A percentile compares a stretch with the other conserved stretches of the same genome.
These are phyloP conservation scores for Serripes groenlandicus DNA, from an alignment of 2,888 invertebrate species.

Conservation along the genomic window DNA sequence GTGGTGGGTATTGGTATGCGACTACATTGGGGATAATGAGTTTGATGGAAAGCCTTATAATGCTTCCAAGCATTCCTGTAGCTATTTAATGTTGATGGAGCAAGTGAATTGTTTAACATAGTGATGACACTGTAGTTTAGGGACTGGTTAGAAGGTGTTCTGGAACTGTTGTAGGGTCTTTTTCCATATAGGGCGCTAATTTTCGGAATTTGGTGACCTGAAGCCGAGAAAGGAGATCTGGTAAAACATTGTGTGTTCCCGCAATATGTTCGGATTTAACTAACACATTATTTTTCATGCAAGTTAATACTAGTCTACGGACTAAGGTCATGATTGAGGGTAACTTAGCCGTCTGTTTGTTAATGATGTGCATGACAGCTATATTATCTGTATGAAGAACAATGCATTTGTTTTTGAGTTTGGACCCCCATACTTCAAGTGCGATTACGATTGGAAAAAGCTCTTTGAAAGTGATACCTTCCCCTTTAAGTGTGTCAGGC, in stretches of 20 bases:
- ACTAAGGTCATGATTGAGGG: slow-evolving; percentile 47
- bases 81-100: slow-evolving; percentile 19
- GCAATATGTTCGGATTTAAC: slow-evolving; percentile 39
- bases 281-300: slow-evolving; percentile 55
- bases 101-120: neutral
- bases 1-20: slow-evolving; percentile 10
- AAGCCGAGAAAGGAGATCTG: slow-evolving; percentile 57
- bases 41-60: slow-evolving; percentile 20
- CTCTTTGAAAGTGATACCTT: slow-evolving; percentile 49
- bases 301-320: slow-evolving; percentile 37
- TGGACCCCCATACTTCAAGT: slow-evolving; percentile 55
- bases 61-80: slow-evolving; percentile 29
- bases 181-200: slow-evolving; percentile 48
- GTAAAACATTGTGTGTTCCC: slow-evolving; percentile 51
- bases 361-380: slow-evolving; percentile 57
- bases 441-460: slow-evolving; percentile 53
- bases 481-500: neutral
- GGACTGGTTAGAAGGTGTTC: neutral
- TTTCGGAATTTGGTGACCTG: slow-evolving; percentile 45
- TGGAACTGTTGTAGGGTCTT: slow-evolving; percentile 31
- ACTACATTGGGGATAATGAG: neutral
- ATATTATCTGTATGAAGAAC: slow-evolving; percentile 56
- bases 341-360: slow-evolving; percentile 50
- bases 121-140: neutral
- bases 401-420: slow-evolving; percentile 37